These are phyloP conservation scores for Danaus chrysippus DNA, from an alignment of 2,888 invertebrate genomes.

Conservation along the genomic window DNA sequence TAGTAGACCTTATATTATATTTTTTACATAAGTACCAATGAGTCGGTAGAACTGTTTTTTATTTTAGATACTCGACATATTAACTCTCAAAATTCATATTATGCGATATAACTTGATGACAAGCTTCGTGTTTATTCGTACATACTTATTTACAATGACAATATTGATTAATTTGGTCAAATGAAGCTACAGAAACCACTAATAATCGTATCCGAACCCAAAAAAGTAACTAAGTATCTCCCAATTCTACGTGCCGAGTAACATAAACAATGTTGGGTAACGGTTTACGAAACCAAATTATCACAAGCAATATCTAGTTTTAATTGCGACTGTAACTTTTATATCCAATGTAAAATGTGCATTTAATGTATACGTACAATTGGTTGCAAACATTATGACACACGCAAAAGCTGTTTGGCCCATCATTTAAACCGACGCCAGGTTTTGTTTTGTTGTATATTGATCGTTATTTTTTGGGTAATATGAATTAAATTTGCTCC, in stretches of 20 bases:
- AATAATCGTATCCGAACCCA: too few relatives aligned
- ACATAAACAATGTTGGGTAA: background rate
- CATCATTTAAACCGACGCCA: background rate
- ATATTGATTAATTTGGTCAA: too few relatives aligned
- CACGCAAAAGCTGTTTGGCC: slow-evolving; percentile 3
- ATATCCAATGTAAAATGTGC: slow-evolving; percentile 4
- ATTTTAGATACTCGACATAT: too few relatives aligned
- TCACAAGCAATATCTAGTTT: slow-evolving; percentile 3
- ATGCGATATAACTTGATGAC: too few relatives aligned
- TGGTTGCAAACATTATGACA: slow-evolving; percentile 4
- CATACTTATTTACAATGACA: too few relatives aligned
- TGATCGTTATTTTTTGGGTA: background rate
- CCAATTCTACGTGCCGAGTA: background rate
- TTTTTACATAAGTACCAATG: too few relatives aligned
- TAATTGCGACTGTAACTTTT: slow-evolving; percentile 4
- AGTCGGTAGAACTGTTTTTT: too few relatives aligned
- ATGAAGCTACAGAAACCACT: too few relatives aligned
- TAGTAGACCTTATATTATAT: too few relatives aligned
- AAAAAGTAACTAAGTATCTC: too few relatives aligned
- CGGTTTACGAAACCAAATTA: background rate
- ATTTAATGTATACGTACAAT: slow-evolving; percentile 1
- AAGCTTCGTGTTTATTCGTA: too few relatives aligned
- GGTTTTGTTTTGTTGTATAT: background rate
- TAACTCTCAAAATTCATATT: too few relatives aligned
- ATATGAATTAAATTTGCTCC: slow-evolving; percentile 2